Percentiles rank a stretch among this genome's conserved stretches.
phyloP scores from a whole-genome alignment of 2,888 invertebrate genomes.

The Coleophora deauratella region DNA sequence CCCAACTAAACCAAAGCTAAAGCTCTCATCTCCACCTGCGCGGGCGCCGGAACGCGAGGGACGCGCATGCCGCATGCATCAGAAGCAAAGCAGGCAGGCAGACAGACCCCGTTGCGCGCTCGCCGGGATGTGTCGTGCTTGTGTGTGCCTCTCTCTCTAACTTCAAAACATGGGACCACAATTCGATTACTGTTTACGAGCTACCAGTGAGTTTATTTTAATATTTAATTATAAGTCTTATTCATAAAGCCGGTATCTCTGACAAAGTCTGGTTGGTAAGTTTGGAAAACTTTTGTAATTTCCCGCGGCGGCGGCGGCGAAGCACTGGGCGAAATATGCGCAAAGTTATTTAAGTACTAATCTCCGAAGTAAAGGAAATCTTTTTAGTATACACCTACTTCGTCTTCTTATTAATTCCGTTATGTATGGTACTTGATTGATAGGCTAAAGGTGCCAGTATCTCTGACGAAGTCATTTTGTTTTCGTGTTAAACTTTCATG shows the following conservation, averaged over 20 bases:
- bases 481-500: too few species aligned
- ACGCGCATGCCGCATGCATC: slow-evolving; percentile 20
- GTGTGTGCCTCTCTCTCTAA: slow-evolving; percentile 23
- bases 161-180: slow-evolving; percentile 58
- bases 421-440: too few species aligned
- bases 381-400: neutral
- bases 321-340: too few species aligned
- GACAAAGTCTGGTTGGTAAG: too few species aligned
- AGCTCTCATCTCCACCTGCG: slow-evolving; percentile 47
- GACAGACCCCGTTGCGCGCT: slow-evolving; percentile 55
- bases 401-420: too few species aligned
- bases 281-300: slow-evolving; percentile 27
- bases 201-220: slow-evolving; percentile 52
- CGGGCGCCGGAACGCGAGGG: slow-evolving; percentile 26
- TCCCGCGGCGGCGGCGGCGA: slow-evolving; percentile 11
- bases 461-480: too few species aligned
- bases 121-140: slow-evolving; percentile 65
- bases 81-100: slow-evolving; percentile 37
- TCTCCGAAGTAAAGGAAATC: neutral
- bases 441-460: too few species aligned
- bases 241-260: too few species aligned
- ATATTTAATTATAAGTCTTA: neutral
- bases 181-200: slow-evolving; percentile 65
- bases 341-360: slow-evolving; percentile 18
- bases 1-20: slow-evolving; percentile 24